Evolutionary conservation across 53 echinoderm and acorn worm species (phyloP), one percentile per base, ranked within the genome.

Genomic region (Arbacia lixula): DNA sequence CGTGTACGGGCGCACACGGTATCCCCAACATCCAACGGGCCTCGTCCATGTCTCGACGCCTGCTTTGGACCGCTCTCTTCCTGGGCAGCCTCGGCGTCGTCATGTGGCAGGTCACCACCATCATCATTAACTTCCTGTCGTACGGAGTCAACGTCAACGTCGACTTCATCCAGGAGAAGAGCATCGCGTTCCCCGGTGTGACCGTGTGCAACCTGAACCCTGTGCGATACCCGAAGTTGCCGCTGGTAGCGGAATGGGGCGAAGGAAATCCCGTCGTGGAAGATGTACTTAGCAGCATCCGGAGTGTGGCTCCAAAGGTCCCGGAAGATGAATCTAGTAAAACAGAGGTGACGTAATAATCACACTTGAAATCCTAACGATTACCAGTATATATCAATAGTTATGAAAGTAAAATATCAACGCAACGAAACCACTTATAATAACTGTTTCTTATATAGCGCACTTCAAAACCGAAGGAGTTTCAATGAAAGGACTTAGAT

Each of bases 181-280:
- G 46, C 9, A 42, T 83, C 3, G 34, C 31, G 16, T 92, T 90
- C 46, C 95, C 95, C 14, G 95, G 92, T 10, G 85, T 95, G 11
- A 95, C 95, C 3, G 26, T 95, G 3, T 95, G 95, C 51, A 95
- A 92, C 84, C 27, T 89, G 92, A 95, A 95, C 61, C 72, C 87
- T 2, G 65, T 95, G 3, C 12, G 5, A 5, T 5, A 5, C 5
- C 20, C 57, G 20, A 10, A 56, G 5, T 21, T 56, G 12, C 46
- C 46, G 46, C 46, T 46, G 46, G 46, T 46, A 8, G 8, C 14
- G 8, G 8, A 8, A 8, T 46, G 46, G 46, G 46, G 46, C n/a
- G n/a, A n/a, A n/a, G n/a, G n/a, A n/a, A n/a, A n/a, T n/a, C n/a
- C n/a, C n/a, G n/a, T n/a, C n/a, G n/a, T n/a, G n/a, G n/a, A n/a